These are phyloP conservation scores for Agelas oroides DNA, from an alignment of 37 sponge, comb jelly and placozoan genomes.

Conservation along the genomic window DNA sequence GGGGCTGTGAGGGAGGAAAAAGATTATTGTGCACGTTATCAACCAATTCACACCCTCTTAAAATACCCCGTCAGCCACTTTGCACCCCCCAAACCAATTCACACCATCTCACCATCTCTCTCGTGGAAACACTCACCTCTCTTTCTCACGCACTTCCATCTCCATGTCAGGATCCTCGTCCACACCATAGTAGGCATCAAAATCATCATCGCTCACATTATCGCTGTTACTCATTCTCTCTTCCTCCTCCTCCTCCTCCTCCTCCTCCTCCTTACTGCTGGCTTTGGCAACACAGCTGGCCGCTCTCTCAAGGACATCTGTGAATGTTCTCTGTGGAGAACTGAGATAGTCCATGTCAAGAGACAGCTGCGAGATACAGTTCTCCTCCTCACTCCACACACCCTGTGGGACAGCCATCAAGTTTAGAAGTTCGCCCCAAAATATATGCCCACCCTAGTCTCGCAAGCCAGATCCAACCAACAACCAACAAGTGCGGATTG, in stretches of 20 bases:
- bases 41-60: too few relatives aligned
- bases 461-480: too few relatives aligned
- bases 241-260: conserved; percentile 21
- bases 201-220: conserved; percentile 34
- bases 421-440: too few relatives aligned
- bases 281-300: conserved; percentile 1
- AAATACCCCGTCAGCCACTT: too few relatives aligned
- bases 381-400: conserved; percentile 77
- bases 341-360: conserved; percentile 52
- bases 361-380: conserved; percentile 28
- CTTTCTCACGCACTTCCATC: background rate
- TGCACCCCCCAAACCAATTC: too few relatives aligned
- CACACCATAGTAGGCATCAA: conserved; percentile 39
- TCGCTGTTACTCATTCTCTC: background rate
- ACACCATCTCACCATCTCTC: too few relatives aligned
- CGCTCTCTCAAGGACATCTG: conserved; percentile 21
- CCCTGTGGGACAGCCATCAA: conserved; percentile 34
- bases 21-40: too few relatives aligned
- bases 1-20: too few relatives aligned
- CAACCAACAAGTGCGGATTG: too few relatives aligned
- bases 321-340: conserved; percentile 5
- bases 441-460: too few relatives aligned
- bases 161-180: conserved; percentile 25
- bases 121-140: too few relatives aligned
- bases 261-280: conserved; percentile 13